phyloP scores from a whole-genome alignment of 2,888 invertebrate genomes.

The Macropis europaea region DNA sequence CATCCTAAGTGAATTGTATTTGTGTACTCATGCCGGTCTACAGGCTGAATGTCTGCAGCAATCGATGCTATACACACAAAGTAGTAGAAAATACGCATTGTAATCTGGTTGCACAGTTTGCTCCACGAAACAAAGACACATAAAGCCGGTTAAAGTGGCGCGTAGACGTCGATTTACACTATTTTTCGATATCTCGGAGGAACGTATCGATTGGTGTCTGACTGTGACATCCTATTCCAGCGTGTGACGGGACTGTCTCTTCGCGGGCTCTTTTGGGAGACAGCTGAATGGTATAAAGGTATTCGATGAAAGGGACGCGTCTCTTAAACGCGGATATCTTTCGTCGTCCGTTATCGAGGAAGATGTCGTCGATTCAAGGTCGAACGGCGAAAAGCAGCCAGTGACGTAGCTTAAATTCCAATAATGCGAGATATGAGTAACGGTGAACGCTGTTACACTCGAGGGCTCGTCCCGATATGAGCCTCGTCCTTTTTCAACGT shows the following conservation, averaged over 20 bases:
- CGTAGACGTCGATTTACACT: not conserved
- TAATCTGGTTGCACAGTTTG: too few species aligned
- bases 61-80: too few species aligned
- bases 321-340: slow-evolving; percentile 16
- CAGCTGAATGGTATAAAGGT: slow-evolving; percentile 31
- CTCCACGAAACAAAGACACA: too few species aligned
- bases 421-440: slow-evolving; percentile 69
- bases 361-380: slow-evolving; percentile 38
- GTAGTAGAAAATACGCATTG: too few species aligned
- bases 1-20: too few species aligned
- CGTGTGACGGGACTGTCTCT: slow-evolving; percentile 9
- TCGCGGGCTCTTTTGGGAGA: not conserved
- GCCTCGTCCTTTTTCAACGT: slow-evolving; percentile 42
- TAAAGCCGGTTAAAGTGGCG: not conserved
- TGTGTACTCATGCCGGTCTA: too few species aligned
- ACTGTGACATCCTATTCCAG: slow-evolving; percentile 42
- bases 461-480: slow-evolving; percentile 47
- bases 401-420: slow-evolving; percentile 63
- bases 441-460: slow-evolving; percentile 50
- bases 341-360: slow-evolving; percentile 28
- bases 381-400: slow-evolving; percentile 1
- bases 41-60: too few species aligned
- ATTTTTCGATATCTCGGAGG: not conserved
- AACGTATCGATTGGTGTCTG: slow-evolving; percentile 31
- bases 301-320: slow-evolving; percentile 39